Base-by-base conservation (phyloP, 2,113 vertebrate genomes). In the Hymenochirus boettgeri region DNA sequence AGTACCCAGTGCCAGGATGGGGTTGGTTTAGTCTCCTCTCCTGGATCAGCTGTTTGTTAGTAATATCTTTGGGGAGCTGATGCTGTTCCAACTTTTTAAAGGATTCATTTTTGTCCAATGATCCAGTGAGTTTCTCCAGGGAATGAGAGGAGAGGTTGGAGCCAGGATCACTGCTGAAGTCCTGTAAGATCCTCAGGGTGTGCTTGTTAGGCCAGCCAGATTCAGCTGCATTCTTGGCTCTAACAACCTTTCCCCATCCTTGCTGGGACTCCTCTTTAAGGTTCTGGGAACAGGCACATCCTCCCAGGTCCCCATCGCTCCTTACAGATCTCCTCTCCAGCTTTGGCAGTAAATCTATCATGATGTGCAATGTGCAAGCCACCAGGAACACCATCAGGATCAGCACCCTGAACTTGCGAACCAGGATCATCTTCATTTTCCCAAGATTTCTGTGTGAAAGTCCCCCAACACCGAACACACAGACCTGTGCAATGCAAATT, bases 341-440 rank as follows among this genome's bases (percentile, higher is more conserved):
- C 76, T 87, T 89, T 1, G 95, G 95, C 65, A 98, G 76, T 79
- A 97, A 77, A 83, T 97, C 95, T 42, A 97, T 90, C 86, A 90
- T 87, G 47, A 98, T 93, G 83, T 98, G 94, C 90, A 98, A 86
- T 10, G 93, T 93, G 82, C 95, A 96, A 3, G 93, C 94, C 33
- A 93, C 75, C 25, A 98, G 82, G 71, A 98, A 93, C 65, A 93
- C 92, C 88, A 88, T 87, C 54, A 96, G 85, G 73, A 97, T 90
- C 66, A 98, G 72, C 70, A 94, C 87, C 25, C 94, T 90, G 83
- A 97, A 97, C 80, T 90, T 89, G 72, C 95, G 91, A 71, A 95
- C 85, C 63, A 96, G 82, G 51, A 97, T 90, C 93, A 94, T 94
- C 82, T 93, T 96, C 86, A 88, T 81, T 71, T 53, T 69, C 77